Base-by-base conservation (phyloP, 1,140 invertebrate genomes). In the Sitobion miscanthi region DNA sequence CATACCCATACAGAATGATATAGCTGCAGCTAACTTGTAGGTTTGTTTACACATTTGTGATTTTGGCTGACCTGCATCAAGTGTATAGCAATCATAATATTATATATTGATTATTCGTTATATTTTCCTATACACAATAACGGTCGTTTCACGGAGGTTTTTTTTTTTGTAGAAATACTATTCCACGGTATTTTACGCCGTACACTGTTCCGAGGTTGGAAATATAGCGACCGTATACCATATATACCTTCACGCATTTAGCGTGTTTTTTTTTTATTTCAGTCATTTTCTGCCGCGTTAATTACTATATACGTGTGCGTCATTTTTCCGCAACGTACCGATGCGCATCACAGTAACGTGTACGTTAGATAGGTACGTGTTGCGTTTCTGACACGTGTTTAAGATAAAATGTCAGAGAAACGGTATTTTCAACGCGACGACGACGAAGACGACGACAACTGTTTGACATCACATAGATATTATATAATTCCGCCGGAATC, bases 301-400 rank as follows among this genome's bases (percentile, higher is more conserved):
- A 86, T 86, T 47, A 86, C 38, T 45, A 30, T 47, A 47, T 54
- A 54, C 17, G 20, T 42, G 62, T 69, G 7, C 20, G 38, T 42
- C 21, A 30, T 87, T 87, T 87, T 87, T 87, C 47, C 20, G 85
- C 83, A 47, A 25, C 11, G 23, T 85, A 47, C 8, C 42, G 38
- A 77, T n/a, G 62, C 30, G n/a, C 62, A n/a, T 77, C n/a, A 20
- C 2, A 6, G 30, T 77, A 77, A n/a, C 11, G 20, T 23, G 14
- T 54, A 52, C 52, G 52, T 54, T 30, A 77, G 11, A n/a, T n/a
- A 77, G 30, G n/a, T 85, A 85, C 23, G 83, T 45, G 23, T 85
- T 85, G 42, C 35, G 30, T 54, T 62, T 69, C 21, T 25, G 21
- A 49, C 91, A 92, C 77, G 91, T 92, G 91, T 92, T 92, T 23